Percentiles rank a stretch among this genome's conserved stretches.
These are phyloP conservation scores for Corythaixoides concolor DNA, from an alignment of 2,113 vertebrate species.

Conservation along the genomic window DNA sequence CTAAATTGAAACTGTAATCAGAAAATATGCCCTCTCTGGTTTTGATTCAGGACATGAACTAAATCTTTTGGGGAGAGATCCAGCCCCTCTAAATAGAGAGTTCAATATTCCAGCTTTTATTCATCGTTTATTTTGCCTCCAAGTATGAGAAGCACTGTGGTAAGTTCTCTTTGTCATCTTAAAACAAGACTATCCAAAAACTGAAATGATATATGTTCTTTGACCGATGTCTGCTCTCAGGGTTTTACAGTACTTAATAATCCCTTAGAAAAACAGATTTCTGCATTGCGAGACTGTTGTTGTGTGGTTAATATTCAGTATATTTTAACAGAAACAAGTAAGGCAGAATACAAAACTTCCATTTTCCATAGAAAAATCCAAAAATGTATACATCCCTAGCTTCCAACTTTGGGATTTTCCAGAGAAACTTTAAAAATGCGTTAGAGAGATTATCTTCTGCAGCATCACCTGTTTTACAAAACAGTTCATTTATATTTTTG, in stretches of 20 bases:
- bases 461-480: not conserved
- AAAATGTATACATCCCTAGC: not conserved
- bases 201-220: not conserved
- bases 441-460: not conserved
- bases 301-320: not conserved
- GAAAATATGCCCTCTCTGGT: not conserved
- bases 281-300: not conserved
- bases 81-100: not conserved
- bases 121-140: not conserved
- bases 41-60: not conserved
- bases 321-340: not conserved
- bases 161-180: not conserved
- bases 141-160: not conserved
- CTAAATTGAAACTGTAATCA: not conserved
- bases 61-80: not conserved
- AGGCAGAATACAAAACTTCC: not conserved
- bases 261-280: not conserved
- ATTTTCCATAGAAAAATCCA: not conserved
- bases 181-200: not conserved
- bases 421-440: not conserved
- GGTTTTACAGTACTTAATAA: not conserved
- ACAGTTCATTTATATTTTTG: not conserved
- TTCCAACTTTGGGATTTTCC: not conserved
- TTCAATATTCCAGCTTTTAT: not conserved
- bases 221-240: accelerated